Percentiles rank a stretch among this genome's conserved stretches.
phyloP scores from a whole-genome alignment of 2,888 invertebrate genomes.

The Pinctada fucata region DNA sequence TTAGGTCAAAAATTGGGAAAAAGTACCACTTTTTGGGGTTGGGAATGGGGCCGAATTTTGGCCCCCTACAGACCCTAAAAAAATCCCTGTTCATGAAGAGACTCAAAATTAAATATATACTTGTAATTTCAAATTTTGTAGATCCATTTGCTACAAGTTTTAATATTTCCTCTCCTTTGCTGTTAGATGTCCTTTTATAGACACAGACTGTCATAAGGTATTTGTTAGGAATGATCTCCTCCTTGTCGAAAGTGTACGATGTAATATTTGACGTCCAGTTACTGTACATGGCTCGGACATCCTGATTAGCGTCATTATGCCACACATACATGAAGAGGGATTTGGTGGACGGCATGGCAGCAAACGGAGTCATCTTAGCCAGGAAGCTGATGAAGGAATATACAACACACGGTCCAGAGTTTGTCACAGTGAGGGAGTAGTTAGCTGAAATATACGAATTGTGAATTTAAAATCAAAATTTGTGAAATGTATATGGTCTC shows the following conservation, averaged over 20 bases:
- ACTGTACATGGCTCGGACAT: constrained; percentile 7
- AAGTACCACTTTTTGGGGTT: no score
- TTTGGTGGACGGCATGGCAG: constrained; percentile 9
- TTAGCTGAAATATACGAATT: background rate
- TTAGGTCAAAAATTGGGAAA: no score
- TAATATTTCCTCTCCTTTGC: background rate
- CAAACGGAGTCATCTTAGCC: constrained; percentile 36
- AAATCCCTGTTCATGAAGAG: no score
- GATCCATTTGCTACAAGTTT: constrained; percentile 9
- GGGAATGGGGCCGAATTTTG: no score
- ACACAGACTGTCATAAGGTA: constrained; percentile 33
- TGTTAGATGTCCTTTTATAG: constrained; percentile 8
- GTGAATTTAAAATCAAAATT: no score
- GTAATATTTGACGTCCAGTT: constrained; percentile 28
- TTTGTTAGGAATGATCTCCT: constrained; percentile 11
- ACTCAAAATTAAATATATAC: background rate
- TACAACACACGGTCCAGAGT: constrained; percentile 45
- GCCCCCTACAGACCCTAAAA: no score
- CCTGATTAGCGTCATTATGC: constrained; percentile 41
- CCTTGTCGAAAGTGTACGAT: constrained; percentile 4
- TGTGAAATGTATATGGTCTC: no score
- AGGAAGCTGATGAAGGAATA: constrained; percentile 45
- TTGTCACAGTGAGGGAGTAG: background rate
- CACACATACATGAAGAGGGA: constrained; percentile 46
- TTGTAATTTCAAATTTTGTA: constrained; percentile 27